These are phyloP conservation scores for Sebastes vulpes DNA, from an alignment of 2,797 vertebrate species.

Conservation along the genomic window DNA sequence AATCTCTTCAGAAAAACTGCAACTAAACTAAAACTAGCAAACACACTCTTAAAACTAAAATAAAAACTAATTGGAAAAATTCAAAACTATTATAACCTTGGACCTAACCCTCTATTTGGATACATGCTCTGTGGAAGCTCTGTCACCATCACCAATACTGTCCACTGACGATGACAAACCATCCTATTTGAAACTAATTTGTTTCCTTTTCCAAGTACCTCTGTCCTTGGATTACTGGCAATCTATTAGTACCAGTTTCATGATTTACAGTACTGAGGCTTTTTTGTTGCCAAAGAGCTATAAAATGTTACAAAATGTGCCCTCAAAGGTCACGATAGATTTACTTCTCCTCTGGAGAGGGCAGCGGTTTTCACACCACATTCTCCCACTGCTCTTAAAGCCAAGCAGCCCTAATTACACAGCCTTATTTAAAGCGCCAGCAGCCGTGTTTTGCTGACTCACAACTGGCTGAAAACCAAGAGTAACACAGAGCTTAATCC, in stretches of 20 bases:
- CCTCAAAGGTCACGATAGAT: slow-evolving; percentile 25
- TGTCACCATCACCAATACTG: background rate
- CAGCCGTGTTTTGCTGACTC: slow-evolving; percentile 63
- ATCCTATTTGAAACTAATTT: background rate
- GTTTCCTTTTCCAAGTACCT: background rate
- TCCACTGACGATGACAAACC: slow-evolving; percentile 3
- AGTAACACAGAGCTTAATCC: slow-evolving; percentile 49
- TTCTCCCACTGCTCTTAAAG: slow-evolving; percentile 35
- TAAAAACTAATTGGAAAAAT: no score
- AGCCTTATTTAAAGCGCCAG: slow-evolving; percentile 54
- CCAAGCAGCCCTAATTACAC: slow-evolving; percentile 47
- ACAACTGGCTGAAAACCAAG: slow-evolving; percentile 50
- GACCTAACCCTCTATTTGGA: background rate
- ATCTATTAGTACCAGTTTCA: background rate
- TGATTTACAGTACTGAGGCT: background rate
- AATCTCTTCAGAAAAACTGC: no score
- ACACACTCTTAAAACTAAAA: no score
- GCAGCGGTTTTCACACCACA: slow-evolving; percentile 43
- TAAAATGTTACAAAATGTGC: slow-evolving; percentile 16
- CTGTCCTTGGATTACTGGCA: background rate
- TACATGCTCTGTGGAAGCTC: background rate
- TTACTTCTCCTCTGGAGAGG: slow-evolving; percentile 2
- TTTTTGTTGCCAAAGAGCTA: background rate
- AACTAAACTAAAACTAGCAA: no score
- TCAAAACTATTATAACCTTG: no score